Evolutionary conservation across 2,113 vertebrate species (phyloP).

Genomic region (Jacana jacana): DNA sequence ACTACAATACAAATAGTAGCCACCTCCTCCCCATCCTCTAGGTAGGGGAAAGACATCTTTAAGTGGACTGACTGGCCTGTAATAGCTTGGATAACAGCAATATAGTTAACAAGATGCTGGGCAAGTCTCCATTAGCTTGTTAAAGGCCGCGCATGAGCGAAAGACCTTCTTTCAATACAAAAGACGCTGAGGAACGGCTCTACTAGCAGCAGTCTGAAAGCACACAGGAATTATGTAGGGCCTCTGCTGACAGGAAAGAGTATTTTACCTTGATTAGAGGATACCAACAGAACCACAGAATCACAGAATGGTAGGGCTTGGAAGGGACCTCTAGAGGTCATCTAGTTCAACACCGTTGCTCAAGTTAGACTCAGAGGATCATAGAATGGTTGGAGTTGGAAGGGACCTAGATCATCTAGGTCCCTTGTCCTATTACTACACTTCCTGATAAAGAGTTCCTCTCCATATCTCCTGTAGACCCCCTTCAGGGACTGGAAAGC

Average conservation of each 20-base stretch:
- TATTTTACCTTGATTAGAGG: not conserved
- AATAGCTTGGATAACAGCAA: not conserved
- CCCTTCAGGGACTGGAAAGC: too few species aligned
- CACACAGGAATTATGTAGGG: not conserved
- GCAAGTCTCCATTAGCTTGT: not conserved
- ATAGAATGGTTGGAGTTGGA: too few species aligned
- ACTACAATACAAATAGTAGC: not conserved
- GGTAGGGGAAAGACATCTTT: not conserved
- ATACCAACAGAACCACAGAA: not conserved
- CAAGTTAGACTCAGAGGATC: not conserved
- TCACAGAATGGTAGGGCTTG: not conserved
- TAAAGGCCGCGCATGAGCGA: not conserved
- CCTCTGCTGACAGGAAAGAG: not conserved
- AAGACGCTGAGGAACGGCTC: not conserved
- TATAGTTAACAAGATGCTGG: not conserved
- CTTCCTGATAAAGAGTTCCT: too few species aligned
- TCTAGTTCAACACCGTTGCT: not conserved
- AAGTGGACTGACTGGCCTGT: not conserved
- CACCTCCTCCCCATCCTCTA: not conserved
- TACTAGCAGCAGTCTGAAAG: not conserved
- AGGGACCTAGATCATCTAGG: too few species aligned
- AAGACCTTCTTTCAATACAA: not conserved
- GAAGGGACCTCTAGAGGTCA: not conserved
- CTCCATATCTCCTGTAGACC: too few species aligned
- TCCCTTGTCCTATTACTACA: too few species aligned